phyloP scores from a whole-genome alignment of 2,888 invertebrate genomes.

The Drosophila histrio region DNA sequence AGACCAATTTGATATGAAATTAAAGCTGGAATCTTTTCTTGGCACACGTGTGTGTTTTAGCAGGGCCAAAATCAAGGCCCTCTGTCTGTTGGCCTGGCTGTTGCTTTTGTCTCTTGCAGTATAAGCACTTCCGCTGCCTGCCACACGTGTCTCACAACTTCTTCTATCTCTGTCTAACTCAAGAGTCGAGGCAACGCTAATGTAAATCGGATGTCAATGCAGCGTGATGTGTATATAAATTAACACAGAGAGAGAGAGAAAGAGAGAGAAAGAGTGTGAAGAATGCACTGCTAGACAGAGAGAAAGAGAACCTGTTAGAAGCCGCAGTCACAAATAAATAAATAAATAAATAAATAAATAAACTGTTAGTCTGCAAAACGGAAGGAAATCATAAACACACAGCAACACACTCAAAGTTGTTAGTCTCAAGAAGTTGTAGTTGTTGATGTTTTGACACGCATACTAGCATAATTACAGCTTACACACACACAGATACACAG shows the following conservation, averaged over 20 bases:
- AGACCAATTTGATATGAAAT: slow-evolving; percentile 71
- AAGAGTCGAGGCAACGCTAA: slow-evolving; percentile 68
- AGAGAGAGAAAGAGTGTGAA: slow-evolving; percentile 16
- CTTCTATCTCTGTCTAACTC: slow-evolving; percentile 13
- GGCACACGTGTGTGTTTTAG: slow-evolving; percentile 63
- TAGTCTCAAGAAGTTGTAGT: slow-evolving; percentile 27
- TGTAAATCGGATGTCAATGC: slow-evolving; percentile 84
- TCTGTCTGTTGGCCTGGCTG: slow-evolving; percentile 14
- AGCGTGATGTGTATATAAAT: slow-evolving; percentile 81
- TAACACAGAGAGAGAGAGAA: slow-evolving; percentile 30
- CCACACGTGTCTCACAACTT: slow-evolving; percentile 49
- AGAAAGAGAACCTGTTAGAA: slow-evolving; percentile 71
- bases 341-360: slow-evolving; percentile 76
- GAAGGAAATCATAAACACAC: slow-evolving; percentile 82
- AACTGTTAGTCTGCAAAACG: slow-evolving; percentile 79
- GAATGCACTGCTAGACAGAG: slow-evolving; percentile 22
- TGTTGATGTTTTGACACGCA: slow-evolving; percentile 75
- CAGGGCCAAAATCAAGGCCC: slow-evolving; percentile 38
- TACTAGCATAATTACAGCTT: slow-evolving; percentile 75
- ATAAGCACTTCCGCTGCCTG: slow-evolving; percentile 65
- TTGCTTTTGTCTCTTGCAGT: slow-evolving; percentile 26
- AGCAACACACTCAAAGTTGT: slow-evolving; percentile 2
- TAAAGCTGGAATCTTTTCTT: slow-evolving; percentile 44
- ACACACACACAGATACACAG: slow-evolving; percentile 1
- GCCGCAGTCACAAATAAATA: slow-evolving; percentile 60